These are phyloP conservation scores for Potamilus streckersoni DNA, from an alignment of 1,140 invertebrate genomes.

Conservation along the genomic window DNA sequence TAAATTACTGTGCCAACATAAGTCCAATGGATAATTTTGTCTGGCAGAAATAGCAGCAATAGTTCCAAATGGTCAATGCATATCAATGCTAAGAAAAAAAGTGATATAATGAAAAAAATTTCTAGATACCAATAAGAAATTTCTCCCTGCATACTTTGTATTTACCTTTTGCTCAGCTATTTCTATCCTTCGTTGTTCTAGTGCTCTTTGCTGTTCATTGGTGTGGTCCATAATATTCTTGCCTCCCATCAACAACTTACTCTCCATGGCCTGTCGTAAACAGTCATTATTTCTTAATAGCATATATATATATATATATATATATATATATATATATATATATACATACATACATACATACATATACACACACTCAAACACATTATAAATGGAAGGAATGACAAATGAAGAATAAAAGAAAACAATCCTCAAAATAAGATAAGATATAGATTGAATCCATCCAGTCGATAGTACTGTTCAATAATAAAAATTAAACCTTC, in stretches of 20 bases:
- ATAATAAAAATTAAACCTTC: too few species aligned
- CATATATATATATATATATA: background rate
- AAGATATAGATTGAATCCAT: too few species aligned
- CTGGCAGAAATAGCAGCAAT: background rate
- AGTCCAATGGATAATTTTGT: too few species aligned
- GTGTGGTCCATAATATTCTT: constrained; percentile 93
- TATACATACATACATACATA: too few species aligned
- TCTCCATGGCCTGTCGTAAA: constrained; percentile 77
- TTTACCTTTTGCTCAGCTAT: constrained; percentile 85
- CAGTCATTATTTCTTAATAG: background rate
- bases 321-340: too few species aligned
- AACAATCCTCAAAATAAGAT: too few species aligned
- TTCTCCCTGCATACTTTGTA: constrained; percentile 2
- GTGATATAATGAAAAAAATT: too few species aligned
- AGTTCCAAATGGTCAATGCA: background rate
- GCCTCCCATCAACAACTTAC: constrained; percentile 85
- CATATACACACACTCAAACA: too few species aligned
- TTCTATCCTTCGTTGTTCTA: constrained; percentile 83
- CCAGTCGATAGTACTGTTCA: too few species aligned
- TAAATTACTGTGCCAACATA: too few species aligned
- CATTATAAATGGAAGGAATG: too few species aligned
- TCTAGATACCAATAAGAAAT: background rate
- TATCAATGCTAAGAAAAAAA: background rate
- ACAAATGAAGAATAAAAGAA: too few species aligned
- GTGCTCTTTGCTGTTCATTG: constrained; percentile 85